Evolutionary conservation across 2,888 invertebrate genomes (phyloP).

Genomic region (Sthenelais limicola): DNA sequence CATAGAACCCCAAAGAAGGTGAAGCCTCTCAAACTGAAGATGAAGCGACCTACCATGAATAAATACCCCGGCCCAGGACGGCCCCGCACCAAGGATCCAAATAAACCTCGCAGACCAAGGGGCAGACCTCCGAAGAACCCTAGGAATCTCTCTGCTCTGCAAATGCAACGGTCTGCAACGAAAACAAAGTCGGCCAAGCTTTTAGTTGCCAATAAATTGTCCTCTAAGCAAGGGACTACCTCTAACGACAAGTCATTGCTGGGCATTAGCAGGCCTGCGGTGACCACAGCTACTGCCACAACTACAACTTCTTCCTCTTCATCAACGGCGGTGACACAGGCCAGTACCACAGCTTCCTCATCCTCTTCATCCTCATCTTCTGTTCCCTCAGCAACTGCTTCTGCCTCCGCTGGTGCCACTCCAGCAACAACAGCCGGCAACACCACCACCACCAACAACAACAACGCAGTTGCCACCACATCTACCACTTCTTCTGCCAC

Average conservation of each 20-base stretch:
- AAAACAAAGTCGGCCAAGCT: slow-evolving; percentile 6
- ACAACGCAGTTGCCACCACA: not conserved
- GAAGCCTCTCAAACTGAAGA: slow-evolving; percentile 27
- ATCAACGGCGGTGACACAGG: not conserved
- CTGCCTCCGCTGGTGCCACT: no score
- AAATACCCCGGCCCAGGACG: slow-evolving; percentile 24
- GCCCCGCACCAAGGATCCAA: slow-evolving; percentile 7
- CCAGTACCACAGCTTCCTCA: no score
- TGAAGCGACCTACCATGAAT: slow-evolving; percentile 29
- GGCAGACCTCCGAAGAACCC: slow-evolving; percentile 43
- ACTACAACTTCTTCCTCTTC: not conserved
- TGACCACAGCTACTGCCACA: not conserved
- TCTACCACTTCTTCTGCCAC: not conserved
- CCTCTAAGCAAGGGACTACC: not conserved
- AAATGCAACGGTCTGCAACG: slow-evolving; percentile 3
- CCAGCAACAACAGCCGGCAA: no score
- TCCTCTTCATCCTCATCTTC: no score
- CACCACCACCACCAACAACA: no score
- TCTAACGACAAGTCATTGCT: slow-evolving; percentile 8
- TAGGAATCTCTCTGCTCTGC: not conserved
- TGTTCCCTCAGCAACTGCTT: no score
- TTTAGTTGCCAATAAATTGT: not conserved
- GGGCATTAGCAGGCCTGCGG: no score
- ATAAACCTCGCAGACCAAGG: slow-evolving; percentile 33
- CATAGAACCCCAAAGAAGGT: slow-evolving; percentile 23